Evolutionary conservation across 2,888 invertebrate genomes (phyloP), one percentile per base, ranked within the genome.

Genomic region (Arge pagana): DNA sequence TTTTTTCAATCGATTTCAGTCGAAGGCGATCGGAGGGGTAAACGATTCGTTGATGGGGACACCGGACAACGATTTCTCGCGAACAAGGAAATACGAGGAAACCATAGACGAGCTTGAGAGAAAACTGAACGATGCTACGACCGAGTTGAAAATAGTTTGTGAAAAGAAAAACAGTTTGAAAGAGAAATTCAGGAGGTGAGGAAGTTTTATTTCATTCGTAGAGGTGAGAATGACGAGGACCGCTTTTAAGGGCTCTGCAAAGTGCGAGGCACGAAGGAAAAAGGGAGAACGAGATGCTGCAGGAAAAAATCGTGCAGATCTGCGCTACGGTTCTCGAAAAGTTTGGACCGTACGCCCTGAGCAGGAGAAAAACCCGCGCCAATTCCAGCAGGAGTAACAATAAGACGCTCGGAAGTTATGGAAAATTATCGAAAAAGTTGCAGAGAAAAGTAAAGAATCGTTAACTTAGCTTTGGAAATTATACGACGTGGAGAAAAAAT

Each of bases 281-380:
- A 0, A 53, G 42, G 4, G 58, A 65, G 19, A 61, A 59, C 33
- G 59, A 65, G 10, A 39, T 39, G 1, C 36, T 67, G 19, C 67
- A 66, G 21, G 61, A 53, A 5, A 64, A 53, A 39, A 58, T 67
- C 10, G 56, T 66, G 1, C 54, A 56, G 6, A 65, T 65, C 7
- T 66, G 60, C 19, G 57, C 63, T 4, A 58, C 57, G 3, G 53
- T 66, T 3, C 35, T 66, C 10, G 60, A 65, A 18, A 65, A 65
- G 50, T 61, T 65, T 26, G 58, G 57, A 26, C 55, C 59, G 1
- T 50, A 48, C 11, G 45, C 48, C 1, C 35, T 54, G 1, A 23
- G 3, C 6, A 35, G 45, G 1, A 57, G 40, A 5, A 53, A 16
- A 26, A n/a, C n/a, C n/a, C n/a, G n/a, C n/a, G 16, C 13, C 2